Evolutionary conservation across 2,888 invertebrate species (phyloP).

Genomic region (Drosophila phalerata): DNA sequence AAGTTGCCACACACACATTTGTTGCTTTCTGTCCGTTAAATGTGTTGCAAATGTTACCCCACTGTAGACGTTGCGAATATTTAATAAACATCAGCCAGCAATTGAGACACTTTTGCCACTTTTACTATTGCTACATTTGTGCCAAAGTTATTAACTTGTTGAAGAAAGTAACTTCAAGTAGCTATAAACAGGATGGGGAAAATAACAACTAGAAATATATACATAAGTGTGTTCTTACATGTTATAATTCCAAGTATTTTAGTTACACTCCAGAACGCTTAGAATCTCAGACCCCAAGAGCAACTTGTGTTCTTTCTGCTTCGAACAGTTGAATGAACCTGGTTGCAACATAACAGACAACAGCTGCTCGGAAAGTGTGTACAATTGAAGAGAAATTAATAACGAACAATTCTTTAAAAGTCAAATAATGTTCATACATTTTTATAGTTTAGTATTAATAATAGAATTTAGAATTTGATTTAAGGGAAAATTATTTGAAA

Average conservation of each 20-base stretch:
- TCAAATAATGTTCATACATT: too few species aligned
- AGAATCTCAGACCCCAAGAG: background rate
- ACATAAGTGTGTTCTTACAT: background rate
- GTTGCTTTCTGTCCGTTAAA: constrained; percentile 63
- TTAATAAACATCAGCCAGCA: constrained; percentile 63
- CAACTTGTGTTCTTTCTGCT: background rate
- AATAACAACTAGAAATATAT: background rate
- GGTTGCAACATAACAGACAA: background rate
- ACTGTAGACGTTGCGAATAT: constrained; percentile 15
- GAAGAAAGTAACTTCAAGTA: constrained; percentile 40
- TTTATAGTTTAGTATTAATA: too few species aligned
- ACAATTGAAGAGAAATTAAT: background rate
- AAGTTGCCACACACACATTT: constrained; percentile 54
- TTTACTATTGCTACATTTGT: constrained; percentile 55
- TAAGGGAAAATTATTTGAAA: too few species aligned
- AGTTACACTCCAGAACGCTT: constrained; percentile 21
- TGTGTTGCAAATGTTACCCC: constrained; percentile 59
- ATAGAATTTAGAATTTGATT: too few species aligned
- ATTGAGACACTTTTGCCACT: constrained; percentile 34
- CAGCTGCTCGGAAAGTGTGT: background rate
- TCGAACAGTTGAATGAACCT: constrained; percentile 21
- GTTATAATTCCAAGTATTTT: constrained; percentile 13
- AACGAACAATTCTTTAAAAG: too few species aligned
- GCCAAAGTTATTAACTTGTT: constrained; percentile 72
- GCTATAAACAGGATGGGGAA: constrained; percentile 25